A percentile compares a stretch with the other conserved stretches of the same genome.
Evolutionary conservation across 1,140 invertebrate species (phyloP).

Genomic region (Zaprionus tsacasi): DNA sequence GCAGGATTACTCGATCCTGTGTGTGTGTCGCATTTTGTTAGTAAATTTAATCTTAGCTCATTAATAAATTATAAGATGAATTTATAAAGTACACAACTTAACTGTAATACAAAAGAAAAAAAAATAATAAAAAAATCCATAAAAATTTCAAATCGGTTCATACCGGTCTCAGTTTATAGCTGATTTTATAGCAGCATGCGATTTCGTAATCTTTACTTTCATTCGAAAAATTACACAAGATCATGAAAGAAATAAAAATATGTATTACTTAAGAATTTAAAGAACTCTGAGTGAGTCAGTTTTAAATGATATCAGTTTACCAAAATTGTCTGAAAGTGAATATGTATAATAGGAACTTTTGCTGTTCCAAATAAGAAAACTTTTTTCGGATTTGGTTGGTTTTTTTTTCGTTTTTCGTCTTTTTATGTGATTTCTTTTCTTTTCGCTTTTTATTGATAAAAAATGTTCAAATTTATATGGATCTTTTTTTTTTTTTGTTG

Average conservation of each 20-base stretch:
- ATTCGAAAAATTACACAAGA: background rate
- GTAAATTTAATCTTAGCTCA: constrained; percentile 27
- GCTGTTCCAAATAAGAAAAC: background rate
- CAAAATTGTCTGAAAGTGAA: no score
- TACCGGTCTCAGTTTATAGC: background rate
- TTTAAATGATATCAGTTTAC: background rate
- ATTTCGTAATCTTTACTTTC: background rate
- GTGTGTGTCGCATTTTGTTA: constrained; percentile 33
- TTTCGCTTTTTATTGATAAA: constrained; percentile 77
- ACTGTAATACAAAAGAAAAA: constrained; percentile 19
- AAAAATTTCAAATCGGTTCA: constrained; percentile 8
- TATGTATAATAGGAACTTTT: no score
- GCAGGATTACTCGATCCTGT: background rate
- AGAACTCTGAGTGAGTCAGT: background rate
- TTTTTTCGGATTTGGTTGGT: constrained; percentile 14
- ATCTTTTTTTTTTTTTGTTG: constrained; percentile 44
- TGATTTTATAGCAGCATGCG: background rate
- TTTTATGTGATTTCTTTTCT: constrained; percentile 42
- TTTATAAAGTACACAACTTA: constrained; percentile 51
- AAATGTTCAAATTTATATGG: constrained; percentile 78
- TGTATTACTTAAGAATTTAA: background rate
- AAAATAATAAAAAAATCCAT: constrained; percentile 13
- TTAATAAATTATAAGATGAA: constrained; percentile 52
- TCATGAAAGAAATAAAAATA: background rate
- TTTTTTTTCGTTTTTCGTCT: constrained; percentile 44